phyloP scores from a whole-genome alignment of 2,797 vertebrate species.

The Eulemur albifrons region DNA sequence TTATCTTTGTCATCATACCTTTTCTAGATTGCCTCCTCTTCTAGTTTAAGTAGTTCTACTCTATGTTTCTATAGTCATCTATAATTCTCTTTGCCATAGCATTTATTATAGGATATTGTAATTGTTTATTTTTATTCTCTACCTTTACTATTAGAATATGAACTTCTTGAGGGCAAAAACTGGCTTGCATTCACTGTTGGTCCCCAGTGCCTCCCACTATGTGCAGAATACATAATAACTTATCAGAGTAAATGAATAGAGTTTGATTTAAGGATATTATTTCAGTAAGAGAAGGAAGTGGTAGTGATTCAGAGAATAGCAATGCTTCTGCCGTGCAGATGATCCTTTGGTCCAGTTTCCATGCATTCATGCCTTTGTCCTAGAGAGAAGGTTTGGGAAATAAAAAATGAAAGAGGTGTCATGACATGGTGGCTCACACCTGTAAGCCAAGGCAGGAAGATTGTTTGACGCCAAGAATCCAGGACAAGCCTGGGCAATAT shows the following conservation, averaged over 20 bases:
- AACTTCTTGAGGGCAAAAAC: background rate
- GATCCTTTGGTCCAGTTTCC: background rate
- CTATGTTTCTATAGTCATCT: background rate
- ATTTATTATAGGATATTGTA: background rate
- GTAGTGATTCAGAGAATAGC: background rate
- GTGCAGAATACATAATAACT: background rate
- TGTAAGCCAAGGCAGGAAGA: too few relatives aligned
- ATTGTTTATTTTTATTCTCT: background rate
- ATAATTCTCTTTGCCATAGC: background rate
- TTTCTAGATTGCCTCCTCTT: background rate
- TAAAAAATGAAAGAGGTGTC: background rate
- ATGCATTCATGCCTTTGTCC: background rate
- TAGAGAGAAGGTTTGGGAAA: background rate
- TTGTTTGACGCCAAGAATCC: too few relatives aligned
- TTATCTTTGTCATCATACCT: background rate
- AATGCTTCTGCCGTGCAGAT: background rate
- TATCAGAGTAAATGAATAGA: background rate
- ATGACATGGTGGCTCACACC: too few relatives aligned
- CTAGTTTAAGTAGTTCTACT: background rate
- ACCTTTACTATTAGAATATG: background rate
- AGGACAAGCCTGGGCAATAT: background rate
- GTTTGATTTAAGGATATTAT: background rate
- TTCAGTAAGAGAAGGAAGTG: background rate
- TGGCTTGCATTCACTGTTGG: background rate
- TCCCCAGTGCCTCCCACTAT: background rate